A percentile compares a stretch with the other conserved stretches of the same genome.
Evolutionary conservation across 2,797 vertebrate genomes (phyloP).

Genomic region (Lagorchestes hirsutus): DNA sequence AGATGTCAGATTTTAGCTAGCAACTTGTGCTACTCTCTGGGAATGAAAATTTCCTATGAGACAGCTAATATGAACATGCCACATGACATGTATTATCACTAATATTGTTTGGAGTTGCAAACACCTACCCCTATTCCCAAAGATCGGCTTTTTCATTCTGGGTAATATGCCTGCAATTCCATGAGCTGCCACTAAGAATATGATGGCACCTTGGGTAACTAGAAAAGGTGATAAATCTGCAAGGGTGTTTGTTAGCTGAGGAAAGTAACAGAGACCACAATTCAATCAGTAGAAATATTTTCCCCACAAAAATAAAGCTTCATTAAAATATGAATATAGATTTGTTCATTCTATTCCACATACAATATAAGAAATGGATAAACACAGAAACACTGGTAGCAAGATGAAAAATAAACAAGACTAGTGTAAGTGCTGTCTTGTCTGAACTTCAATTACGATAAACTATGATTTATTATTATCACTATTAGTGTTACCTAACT

Average conservation of each 20-base stretch:
- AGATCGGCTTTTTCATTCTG: neutral
- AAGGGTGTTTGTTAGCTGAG: neutral
- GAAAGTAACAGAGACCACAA: neutral
- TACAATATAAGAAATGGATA: neutral
- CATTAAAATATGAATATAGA: neutral
- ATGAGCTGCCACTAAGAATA: neutral
- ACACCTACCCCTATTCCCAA: neutral
- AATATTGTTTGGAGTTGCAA: neutral
- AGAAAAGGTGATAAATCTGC: neutral
- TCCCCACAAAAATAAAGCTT: neutral
- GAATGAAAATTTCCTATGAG: neutral
- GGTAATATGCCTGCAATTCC: neutral
- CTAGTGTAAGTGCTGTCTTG: neutral
- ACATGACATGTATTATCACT: neutral
- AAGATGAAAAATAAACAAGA: neutral
- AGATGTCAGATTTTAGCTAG: neutral
- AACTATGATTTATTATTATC: neutral
- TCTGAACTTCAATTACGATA: neutral
- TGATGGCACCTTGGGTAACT: neutral
- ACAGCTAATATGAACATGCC: neutral
- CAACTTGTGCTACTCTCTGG: neutral
- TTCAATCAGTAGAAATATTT: neutral
- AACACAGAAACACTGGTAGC: neutral
- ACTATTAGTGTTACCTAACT: neutral
- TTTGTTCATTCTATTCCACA: neutral